These are phyloP conservation scores for Latheticus oryzae DNA, from an alignment of 2,888 invertebrate species.

Conservation along the genomic window DNA sequence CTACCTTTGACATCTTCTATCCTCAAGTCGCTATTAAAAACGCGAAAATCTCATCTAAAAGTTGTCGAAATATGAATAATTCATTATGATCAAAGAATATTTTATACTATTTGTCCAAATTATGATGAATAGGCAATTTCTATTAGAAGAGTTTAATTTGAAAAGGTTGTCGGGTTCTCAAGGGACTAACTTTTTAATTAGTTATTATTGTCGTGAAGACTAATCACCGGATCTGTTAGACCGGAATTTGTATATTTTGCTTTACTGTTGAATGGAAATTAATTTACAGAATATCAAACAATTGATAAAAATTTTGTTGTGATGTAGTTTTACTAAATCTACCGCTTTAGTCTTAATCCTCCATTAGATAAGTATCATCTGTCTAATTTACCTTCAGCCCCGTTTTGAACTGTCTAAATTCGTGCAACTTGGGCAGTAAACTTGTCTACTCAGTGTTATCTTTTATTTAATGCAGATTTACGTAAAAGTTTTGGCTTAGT, in stretches of 20 bases:
- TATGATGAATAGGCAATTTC: conserved; percentile 34
- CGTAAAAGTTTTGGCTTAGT: conserved; percentile 27
- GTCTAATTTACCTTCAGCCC: conserved; percentile 13
- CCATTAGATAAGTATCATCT: conserved; percentile 13
- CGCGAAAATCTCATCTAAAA: conserved; percentile 23
- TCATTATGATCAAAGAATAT: conserved; percentile 12
- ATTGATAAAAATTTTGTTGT: too few relatives aligned
- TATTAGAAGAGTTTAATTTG: conserved; percentile 24
- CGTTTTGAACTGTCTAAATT: conserved; percentile 15
- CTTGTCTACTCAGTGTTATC: conserved; percentile 28
- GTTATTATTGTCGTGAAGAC: conserved; percentile 19
- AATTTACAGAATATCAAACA: too few relatives aligned
- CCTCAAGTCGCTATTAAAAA: conserved; percentile 31
- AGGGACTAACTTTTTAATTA: conserved; percentile 24
- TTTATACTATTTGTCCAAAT: conserved; percentile 31
- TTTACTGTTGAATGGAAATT: too few relatives aligned
- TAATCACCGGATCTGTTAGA: conserved; percentile 10
- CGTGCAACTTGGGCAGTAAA: conserved; percentile 22
- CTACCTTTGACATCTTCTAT: conserved; percentile 39
- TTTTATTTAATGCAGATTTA: conserved; percentile 39
- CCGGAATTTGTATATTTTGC: conserved; percentile 3
- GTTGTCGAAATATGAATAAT: conserved; percentile 20
- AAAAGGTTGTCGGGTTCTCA: conserved; percentile 4
- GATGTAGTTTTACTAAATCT: too few relatives aligned
- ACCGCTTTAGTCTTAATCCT: too few relatives aligned